A percentile compares a stretch with the other conserved stretches of the same genome.
phyloP scores from a whole-genome alignment of 2,888 invertebrate genomes.

The Drosophila setosimentum region DNA sequence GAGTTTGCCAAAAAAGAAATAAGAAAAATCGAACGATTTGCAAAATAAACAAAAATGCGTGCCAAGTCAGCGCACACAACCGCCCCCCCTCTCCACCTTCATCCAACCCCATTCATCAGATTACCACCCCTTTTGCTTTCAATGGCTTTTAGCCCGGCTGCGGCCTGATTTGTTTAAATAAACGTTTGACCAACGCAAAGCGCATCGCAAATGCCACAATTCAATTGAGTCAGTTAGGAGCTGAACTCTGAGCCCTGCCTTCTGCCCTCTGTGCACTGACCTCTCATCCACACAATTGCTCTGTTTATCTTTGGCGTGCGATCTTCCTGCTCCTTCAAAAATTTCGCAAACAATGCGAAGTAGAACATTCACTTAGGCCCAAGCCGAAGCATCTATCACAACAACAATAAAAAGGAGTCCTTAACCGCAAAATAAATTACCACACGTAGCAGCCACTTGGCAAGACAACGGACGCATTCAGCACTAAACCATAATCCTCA shows the following conservation, averaged over 20 bases:
- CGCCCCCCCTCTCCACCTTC: background rate
- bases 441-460: conserved; percentile 60
- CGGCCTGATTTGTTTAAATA: conserved; percentile 52
- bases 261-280: conserved; percentile 15
- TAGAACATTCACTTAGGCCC: conserved; percentile 60
- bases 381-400: conserved; percentile 41
- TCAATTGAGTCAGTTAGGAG: conserved; percentile 45
- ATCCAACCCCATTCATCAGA: background rate
- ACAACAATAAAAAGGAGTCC: conserved; percentile 34
- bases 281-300: conserved; percentile 25
- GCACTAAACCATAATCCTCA: conserved; percentile 73
- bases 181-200: conserved; percentile 36
- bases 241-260: conserved; percentile 5
- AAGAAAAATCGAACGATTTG: conserved; percentile 41
- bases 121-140: conserved; percentile 3
- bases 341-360: conserved; percentile 60
- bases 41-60: conserved; percentile 59
- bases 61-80: conserved; percentile 34
- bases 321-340: conserved; percentile 37
- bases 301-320: conserved; percentile 66
- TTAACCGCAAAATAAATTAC: conserved; percentile 68
- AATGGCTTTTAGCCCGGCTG: conserved; percentile 32
- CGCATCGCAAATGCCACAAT: conserved; percentile 53
- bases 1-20: conserved; percentile 30
- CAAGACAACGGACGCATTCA: conserved; percentile 35